Evolutionary conservation across 2,797 vertebrate genomes (phyloP).

Genomic region (Tenualosa thibaudeaui): DNA sequence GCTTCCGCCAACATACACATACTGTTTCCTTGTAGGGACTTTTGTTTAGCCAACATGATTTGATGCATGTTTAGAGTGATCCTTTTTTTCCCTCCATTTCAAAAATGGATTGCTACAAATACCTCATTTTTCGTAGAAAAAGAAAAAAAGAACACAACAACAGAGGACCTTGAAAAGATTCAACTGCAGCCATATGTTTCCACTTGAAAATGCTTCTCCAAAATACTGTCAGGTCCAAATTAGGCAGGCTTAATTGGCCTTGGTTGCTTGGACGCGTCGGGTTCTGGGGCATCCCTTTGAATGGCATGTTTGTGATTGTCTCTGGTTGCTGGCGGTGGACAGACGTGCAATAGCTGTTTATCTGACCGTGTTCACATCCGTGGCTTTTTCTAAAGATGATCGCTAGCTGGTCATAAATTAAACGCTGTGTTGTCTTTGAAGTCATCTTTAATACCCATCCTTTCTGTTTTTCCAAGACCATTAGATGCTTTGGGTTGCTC

Average conservation of each 20-base stretch:
- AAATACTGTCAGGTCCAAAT: constrained; percentile 1
- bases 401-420: not conserved
- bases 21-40: not conserved
- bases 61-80: constrained; percentile 47
- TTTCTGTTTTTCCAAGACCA: constrained; percentile 10
- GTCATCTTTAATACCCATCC: constrained; percentile 3
- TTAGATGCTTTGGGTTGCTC: constrained; percentile 57
- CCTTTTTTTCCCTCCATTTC: constrained; percentile 26
- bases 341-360: not conserved
- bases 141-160: not conserved
- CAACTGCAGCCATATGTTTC: constrained; percentile 1
- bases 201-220: not conserved
- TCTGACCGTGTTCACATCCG: not conserved
- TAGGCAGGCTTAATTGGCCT: constrained; percentile 3
- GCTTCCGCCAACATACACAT: constrained; percentile 2
- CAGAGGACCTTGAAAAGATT: constrained; percentile 8
- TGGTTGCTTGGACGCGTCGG: not conserved
- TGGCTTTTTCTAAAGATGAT: not conserved
- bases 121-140: constrained; percentile 36
- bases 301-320: constrained; percentile 10
- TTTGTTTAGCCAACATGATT: constrained; percentile 46
- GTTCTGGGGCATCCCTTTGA: constrained; percentile 3
- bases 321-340: not conserved
- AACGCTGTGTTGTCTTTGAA: not conserved
- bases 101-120: constrained; percentile 43